Evolutionary conservation across 2,113 vertebrate species (phyloP).

Genomic region (Esox niger): DNA sequence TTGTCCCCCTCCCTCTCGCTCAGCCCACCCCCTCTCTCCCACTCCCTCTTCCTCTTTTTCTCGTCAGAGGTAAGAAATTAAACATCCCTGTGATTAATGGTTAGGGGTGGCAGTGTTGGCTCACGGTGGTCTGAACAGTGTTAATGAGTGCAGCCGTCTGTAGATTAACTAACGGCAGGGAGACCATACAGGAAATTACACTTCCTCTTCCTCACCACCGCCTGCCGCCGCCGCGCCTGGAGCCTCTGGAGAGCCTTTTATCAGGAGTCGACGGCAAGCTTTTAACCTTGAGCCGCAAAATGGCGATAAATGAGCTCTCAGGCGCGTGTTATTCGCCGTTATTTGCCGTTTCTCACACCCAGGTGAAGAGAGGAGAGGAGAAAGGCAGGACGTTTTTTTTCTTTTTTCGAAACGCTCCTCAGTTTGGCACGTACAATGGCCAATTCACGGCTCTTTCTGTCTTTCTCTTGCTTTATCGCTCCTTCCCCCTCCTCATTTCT

Average conservation of each 20-base stretch:
- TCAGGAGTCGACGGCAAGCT: slow-evolving; percentile 60
- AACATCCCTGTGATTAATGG: slow-evolving; percentile 69
- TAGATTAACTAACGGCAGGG: slow-evolving; percentile 67
- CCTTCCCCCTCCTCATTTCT: slow-evolving; percentile 19
- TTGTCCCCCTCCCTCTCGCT: not conserved
- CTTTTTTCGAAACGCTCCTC: slow-evolving; percentile 8
- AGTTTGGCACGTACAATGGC: slow-evolving; percentile 31
- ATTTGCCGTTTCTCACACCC: slow-evolving; percentile 51
- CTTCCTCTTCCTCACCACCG: slow-evolving; percentile 49
- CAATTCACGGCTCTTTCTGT: slow-evolving; percentile 38
- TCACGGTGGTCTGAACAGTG: slow-evolving; percentile 62
- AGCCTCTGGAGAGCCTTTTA: slow-evolving; percentile 61
- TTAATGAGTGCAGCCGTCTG: slow-evolving; percentile 71
- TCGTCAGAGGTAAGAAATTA: slow-evolving; percentile 55
- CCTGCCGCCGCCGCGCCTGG: slow-evolving; percentile 43
- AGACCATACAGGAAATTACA: slow-evolving; percentile 66
- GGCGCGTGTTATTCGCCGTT: slow-evolving; percentile 53
- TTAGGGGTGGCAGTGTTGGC: slow-evolving; percentile 57
- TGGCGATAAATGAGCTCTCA: slow-evolving; percentile 60
- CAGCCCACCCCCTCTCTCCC: slow-evolving; percentile 1
- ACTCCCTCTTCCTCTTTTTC: slow-evolving; percentile 20
- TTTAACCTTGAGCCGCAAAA: slow-evolving; percentile 74
- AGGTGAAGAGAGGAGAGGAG: slow-evolving; percentile 45
- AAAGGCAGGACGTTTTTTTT: slow-evolving; percentile 19
- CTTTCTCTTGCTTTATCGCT: slow-evolving; percentile 38